Conservation (phyloP, 1,140 invertebrate genomes). For the Pseudomyrmex flavicornis region DNA sequence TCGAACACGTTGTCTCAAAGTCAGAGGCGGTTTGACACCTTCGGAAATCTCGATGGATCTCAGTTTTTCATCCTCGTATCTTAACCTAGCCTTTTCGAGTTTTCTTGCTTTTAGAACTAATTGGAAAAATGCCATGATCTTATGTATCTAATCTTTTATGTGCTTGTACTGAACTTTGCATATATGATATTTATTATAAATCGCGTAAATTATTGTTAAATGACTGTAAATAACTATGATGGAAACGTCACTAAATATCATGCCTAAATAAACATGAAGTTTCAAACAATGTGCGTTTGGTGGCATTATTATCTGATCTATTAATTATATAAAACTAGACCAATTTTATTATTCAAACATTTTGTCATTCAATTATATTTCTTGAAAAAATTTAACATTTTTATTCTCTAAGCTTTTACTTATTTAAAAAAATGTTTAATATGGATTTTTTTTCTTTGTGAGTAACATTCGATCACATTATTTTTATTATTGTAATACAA, state of each 20-base stretch:
- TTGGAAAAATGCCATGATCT: constrained; percentile 80
- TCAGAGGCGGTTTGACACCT: constrained; percentile 79
- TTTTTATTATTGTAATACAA: no score
- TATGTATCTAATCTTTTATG: constrained; percentile 8
- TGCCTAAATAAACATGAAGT: constrained; percentile 12
- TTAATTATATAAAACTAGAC: background rate
- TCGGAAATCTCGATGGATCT: constrained; percentile 83
- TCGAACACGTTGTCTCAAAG: constrained; percentile 82
- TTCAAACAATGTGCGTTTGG: constrained; percentile 3
- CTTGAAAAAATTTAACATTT: background rate
- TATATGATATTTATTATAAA: background rate
- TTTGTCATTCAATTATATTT: background rate
- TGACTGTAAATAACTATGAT: background rate
- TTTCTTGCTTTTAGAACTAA: constrained; percentile 83
- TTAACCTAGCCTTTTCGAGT: constrained; percentile 81
- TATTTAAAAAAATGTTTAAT: no score
- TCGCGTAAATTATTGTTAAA: background rate
- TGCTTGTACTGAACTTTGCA: background rate
- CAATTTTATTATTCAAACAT: background rate
- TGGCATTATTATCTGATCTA: constrained; percentile 8
- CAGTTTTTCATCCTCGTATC: constrained; percentile 85
- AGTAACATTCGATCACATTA: no score
- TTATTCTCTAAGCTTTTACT: no score
- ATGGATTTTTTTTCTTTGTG: no score
- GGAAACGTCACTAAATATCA: constrained; percentile 42